phyloP scores from a whole-genome alignment of 1,140 invertebrate genomes.

The Vanessa tameamea region DNA sequence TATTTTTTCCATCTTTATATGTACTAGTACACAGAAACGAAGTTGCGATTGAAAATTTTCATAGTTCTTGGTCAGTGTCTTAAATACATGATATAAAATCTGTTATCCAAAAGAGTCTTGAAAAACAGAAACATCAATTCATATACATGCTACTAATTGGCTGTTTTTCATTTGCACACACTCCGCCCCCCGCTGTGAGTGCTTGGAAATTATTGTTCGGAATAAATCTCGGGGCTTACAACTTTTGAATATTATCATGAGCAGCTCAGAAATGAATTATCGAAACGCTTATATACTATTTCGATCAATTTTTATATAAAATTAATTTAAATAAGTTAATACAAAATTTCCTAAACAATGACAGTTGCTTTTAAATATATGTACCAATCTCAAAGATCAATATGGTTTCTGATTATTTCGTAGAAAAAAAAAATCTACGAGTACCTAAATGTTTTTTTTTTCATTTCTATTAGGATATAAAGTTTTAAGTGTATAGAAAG shows the following conservation, averaged over 20 bases:
- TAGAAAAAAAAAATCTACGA: too few species aligned
- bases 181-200: conserved; percentile 28
- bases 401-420: too few species aligned
- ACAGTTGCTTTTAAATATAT: not conserved
- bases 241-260: conserved; percentile 31
- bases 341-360: not conserved
- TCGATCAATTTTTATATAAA: not conserved
- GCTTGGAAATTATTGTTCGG: conserved; percentile 34
- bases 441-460: too few species aligned
- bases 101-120: conserved; percentile 9
- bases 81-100: not conserved
- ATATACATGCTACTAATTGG: conserved; percentile 31
- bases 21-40: too few species aligned
- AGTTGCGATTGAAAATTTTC: not conserved
- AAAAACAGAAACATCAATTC: conserved; percentile 18
- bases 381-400: not conserved
- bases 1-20: too few species aligned
- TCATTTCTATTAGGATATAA: not conserved
- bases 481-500: not conserved
- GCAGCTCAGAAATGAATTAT: conserved; percentile 9
- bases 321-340: not conserved
- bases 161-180: conserved; percentile 36
- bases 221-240: conserved; percentile 32
- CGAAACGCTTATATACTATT: conserved; percentile 3
- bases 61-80: not conserved